Evolutionary conservation across 2,888 invertebrate species (phyloP).

Genomic region (Bugulina stolonifera): DNA sequence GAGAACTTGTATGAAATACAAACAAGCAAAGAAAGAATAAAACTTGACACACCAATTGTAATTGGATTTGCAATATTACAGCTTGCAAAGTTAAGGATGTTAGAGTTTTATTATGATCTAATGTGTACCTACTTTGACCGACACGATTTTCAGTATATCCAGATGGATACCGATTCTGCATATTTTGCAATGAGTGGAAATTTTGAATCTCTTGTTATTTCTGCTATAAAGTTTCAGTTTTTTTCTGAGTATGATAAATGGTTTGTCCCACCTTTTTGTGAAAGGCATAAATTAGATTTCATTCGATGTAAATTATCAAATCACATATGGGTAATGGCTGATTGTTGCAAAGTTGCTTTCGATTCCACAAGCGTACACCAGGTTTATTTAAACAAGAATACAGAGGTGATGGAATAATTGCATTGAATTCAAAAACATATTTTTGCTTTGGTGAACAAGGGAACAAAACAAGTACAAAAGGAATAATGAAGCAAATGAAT

Average conservation of each 20-base stretch:
- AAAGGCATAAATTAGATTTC: neutral
- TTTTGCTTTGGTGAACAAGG: neutral
- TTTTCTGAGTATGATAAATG: neutral
- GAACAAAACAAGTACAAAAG: neutral
- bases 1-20: neutral
- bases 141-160: neutral
- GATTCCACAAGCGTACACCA: neutral
- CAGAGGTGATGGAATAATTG: neutral
- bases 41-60: neutral
- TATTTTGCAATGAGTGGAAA: neutral
- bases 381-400: slow-evolving; percentile 4
- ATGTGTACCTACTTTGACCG: neutral
- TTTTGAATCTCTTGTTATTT: neutral
- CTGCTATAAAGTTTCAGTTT: neutral
- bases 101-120: neutral
- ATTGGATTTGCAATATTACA: neutral
- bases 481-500: neutral
- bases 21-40: neutral
- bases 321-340: neutral
- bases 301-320: neutral
- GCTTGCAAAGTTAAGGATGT: neutral
- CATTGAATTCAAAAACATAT: neutral
- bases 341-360: neutral
- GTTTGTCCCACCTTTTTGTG: neutral
- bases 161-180: neutral